Base-by-base conservation (phyloP, 2,888 invertebrate genomes). In the Clusia tigrina region DNA sequence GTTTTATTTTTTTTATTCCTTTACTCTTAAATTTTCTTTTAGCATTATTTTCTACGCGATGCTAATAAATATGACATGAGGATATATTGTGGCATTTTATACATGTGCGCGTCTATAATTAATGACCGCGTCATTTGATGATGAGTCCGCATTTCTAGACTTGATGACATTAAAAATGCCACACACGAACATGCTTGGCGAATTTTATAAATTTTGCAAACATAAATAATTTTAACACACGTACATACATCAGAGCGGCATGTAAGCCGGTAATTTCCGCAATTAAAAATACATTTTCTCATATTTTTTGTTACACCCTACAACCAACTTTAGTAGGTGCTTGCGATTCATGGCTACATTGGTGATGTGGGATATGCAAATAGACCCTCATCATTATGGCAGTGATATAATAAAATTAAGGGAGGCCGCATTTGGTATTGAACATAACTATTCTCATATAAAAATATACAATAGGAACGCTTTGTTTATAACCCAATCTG, bases 221-320 rank as follows among this genome's bases (percentile, higher is more conserved):
- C 69, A 71, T 71, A 68, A 74, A 78, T 77, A 73, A 78, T 72
- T 74, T 74, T 37, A 20, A 12, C 46, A 17, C 9, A 61, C 1
- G 42, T 42, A 32, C 25, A 54, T 55, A 26, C 2, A 60, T n/a
- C 22, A 17, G 37, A 24, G 46, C 46, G 17, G 24, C 26, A 37
- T 17, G 15, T 32, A 38, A 24, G 26, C 20, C 18, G 20, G 74
- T 80, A 80, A 79, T 80, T 81, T 81, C 81, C 78, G 81, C 79
- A 81, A 82, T 82, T 80, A 82, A 81, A 81, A 81, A 80, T 79
- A 74, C 80, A 78, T 81, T 81, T 81, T 76, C 74, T 70, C 74
- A 56, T 42, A 12, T 59, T 48, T 62, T 54, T 63, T 58, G 51
- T 10, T n/a, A n/a, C n/a, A n/a, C n/a, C n/a, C n/a, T n/a, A n/a